phyloP scores from a whole-genome alignment of 35 echinoderm and acorn worm species.

The Ophioderma brevispina region DNA sequence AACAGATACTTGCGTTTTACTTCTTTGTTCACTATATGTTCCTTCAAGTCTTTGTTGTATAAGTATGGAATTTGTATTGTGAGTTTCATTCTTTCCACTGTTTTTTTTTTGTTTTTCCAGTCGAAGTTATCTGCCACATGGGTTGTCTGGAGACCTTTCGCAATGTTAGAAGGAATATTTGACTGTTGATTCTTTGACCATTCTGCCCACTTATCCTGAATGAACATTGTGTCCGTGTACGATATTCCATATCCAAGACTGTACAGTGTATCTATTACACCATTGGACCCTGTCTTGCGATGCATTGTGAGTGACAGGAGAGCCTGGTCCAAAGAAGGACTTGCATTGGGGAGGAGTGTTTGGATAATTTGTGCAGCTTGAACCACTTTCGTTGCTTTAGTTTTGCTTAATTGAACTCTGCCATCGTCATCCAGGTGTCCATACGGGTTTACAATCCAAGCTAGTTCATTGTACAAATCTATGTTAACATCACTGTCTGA shows the following conservation, averaged over 20 bases:
- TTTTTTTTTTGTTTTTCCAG: background rate
- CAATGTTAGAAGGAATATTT: background rate
- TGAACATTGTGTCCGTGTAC: background rate
- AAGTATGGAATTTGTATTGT: background rate
- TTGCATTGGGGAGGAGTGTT: no score
- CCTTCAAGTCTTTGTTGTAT: background rate
- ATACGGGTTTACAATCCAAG: background rate
- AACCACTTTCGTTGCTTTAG: background rate
- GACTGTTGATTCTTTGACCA: background rate
- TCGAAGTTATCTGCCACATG: background rate
- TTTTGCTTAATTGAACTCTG: background rate
- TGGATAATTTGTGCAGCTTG: background rate
- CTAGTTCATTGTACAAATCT: background rate
- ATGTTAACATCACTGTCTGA: background rate
- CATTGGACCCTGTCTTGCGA: background rate
- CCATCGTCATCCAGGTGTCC: background rate
- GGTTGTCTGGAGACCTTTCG: background rate
- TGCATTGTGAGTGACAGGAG: background rate
- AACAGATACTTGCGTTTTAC: background rate
- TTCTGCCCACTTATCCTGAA: constrained; percentile 6
- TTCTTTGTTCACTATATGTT: background rate
- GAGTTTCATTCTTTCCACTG: background rate
- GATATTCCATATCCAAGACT: constrained; percentile 1
- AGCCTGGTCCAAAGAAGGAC: background rate
- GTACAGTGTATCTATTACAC: background rate